phyloP scores from a whole-genome alignment of 2,888 invertebrate genomes.

The Brenthis hecate region DNA sequence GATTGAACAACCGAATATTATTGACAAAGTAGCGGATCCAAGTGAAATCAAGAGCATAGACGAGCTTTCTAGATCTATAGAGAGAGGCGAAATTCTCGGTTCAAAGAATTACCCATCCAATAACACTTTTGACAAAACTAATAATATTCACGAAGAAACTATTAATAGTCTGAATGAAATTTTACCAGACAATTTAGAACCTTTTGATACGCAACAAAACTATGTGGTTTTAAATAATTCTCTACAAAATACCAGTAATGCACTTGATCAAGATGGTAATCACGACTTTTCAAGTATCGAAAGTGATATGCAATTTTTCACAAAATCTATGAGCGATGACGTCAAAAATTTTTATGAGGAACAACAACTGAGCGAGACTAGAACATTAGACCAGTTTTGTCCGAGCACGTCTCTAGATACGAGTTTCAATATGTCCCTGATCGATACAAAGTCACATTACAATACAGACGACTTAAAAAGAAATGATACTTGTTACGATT shows the following conservation, averaged over 20 bases:
- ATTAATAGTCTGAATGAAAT: conserved; percentile 71
- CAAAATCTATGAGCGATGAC: conserved; percentile 76
- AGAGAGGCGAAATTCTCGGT: conserved; percentile 70
- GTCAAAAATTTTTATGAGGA: conserved; percentile 77
- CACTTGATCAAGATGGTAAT: conserved; percentile 60
- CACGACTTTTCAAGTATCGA: conserved; percentile 75
- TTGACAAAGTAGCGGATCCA: conserved; percentile 75
- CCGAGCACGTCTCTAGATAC: conserved; percentile 69
- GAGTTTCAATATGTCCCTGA: conserved; percentile 69
- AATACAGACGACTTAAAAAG: conserved; percentile 67
- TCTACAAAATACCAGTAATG: conserved; percentile 58
- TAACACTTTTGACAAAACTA: conserved; percentile 59
- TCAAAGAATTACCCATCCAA: conserved; percentile 57
- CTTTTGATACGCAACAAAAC: conserved; percentile 71
- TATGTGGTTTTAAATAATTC: conserved; percentile 68
- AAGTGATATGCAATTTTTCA: conserved; percentile 76
- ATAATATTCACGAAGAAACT: conserved; percentile 61
- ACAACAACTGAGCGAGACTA: conserved; percentile 64
- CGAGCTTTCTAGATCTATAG: conserved; percentile 75
- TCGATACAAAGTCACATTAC: conserved; percentile 67
- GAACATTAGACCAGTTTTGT: conserved; percentile 69
- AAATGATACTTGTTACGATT: conserved; percentile 72
- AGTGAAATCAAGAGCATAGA: conserved; percentile 79
- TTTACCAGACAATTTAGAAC: conserved; percentile 71
- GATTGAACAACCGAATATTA: conserved; percentile 78